Percentiles rank a stretch among this genome's conserved stretches.
These are phyloP conservation scores for Elaphurus davidianus DNA, from an alignment of 2,113 vertebrate species.

Conservation along the genomic window DNA sequence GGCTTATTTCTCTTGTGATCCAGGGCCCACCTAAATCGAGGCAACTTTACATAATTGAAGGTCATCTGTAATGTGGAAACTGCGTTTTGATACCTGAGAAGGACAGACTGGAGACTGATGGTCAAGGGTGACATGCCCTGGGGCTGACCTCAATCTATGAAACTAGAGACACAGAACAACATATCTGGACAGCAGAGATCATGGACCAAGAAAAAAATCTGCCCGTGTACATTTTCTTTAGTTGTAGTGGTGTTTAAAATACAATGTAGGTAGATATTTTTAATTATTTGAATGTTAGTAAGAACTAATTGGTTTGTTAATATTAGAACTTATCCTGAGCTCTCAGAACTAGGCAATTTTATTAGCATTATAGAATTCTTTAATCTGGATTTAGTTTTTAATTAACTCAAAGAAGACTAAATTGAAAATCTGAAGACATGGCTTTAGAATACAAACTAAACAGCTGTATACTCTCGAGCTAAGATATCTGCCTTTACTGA, in stretches of 20 bases:
- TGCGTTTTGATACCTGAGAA: slow-evolving; percentile 49
- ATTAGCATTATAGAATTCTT: neutral
- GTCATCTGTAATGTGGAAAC: neutral
- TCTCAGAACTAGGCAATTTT: neutral
- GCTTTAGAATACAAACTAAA: neutral
- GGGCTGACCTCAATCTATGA: slow-evolving; percentile 21
- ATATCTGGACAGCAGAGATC: neutral
- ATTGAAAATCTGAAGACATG: neutral
- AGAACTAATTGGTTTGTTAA: neutral
- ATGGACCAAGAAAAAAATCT: neutral
- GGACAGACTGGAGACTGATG: neutral
- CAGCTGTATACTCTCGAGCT: neutral
- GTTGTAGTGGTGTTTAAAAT: neutral
- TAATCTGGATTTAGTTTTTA: neutral
- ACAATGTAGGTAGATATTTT: neutral
- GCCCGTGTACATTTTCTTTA: neutral
- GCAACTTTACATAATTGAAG: neutral
- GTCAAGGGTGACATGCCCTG: slow-evolving; percentile 36
- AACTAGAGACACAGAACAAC: slow-evolving; percentile 38
- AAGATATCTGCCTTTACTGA: neutral
- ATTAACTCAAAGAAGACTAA: neutral
- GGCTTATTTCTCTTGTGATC: slow-evolving; percentile 14
- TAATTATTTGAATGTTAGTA: neutral
- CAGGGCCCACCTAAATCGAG: neutral
- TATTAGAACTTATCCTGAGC: neutral